Base-by-base conservation (phyloP, 2,888 invertebrate species). In the Odiellus spinosus region DNA sequence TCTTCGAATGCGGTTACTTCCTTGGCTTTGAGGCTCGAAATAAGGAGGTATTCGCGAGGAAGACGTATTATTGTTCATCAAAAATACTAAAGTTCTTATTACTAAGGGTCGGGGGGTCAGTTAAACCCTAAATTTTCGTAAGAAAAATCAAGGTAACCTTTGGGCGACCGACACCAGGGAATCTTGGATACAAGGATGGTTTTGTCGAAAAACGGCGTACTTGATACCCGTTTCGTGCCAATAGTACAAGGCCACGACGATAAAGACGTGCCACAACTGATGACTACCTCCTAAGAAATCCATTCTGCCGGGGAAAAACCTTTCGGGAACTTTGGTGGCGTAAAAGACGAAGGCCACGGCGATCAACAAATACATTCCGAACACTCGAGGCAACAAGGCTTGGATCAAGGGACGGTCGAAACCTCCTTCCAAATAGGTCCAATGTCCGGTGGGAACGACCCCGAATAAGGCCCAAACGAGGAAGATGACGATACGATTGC, bases 231-330 rank as follows among this genome's bases (percentile, higher is more conserved):
- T 38, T n/a, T 38, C 38, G 18, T 38, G 38, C 38, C 38, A 38
- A 15, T 18, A 38, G 18, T 12, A 18, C 38, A 38, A 17, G n/a
- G 95, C 98, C 12, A 87, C 83, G 61, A 98, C 80, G 53, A 98
- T 96, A 61, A 96, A 77, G 36, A 96, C 81, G 64, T 98, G 98
- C 75, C 98, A 98, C 61, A 98, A 83, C 72, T 98, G 96, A 70
- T 98, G 98, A 46, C 96, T 96, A 71, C 98, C 96, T 70, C 93
- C 88, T 85, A 95, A 95, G 61, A 96, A 87, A 71, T 98, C 98
- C 71, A 90, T 85, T 67, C 80, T 82, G 51, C 85, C 84, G 4
- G 98, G 98, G 69, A 93, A 96, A 76, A 87, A 91, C 53, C 96
- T 73, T 69, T 98, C 98, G 14, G 98, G 98, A 49, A 98, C 86